phyloP scores from a whole-genome alignment of 2,113 vertebrate genomes.

The Callaeas wilsoni region DNA sequence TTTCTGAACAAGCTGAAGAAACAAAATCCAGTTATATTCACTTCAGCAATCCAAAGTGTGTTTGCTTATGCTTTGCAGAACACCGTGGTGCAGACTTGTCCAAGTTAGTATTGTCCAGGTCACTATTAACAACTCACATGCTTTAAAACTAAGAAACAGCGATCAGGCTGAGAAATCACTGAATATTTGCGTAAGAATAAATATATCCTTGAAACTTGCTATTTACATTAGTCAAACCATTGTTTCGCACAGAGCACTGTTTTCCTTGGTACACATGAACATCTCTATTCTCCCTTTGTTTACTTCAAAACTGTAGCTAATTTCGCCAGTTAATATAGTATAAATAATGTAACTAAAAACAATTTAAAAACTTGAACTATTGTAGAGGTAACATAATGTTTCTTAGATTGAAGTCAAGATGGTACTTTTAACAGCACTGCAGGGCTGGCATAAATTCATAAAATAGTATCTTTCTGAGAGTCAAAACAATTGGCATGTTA shows the following conservation, averaged over 20 bases:
- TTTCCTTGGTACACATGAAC: background rate
- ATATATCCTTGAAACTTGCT: background rate
- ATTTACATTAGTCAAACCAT: background rate
- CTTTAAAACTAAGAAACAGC: background rate
- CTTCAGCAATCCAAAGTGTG: background rate
- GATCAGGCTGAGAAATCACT: background rate
- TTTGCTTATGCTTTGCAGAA: background rate
- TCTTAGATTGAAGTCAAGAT: background rate
- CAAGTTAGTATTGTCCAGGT: background rate
- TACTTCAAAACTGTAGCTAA: background rate
- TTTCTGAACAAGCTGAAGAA: background rate
- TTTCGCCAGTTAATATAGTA: background rate
- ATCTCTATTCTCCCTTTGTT: background rate
- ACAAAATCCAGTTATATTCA: background rate
- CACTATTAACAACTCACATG: background rate
- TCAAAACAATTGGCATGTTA: background rate
- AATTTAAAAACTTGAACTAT: background rate
- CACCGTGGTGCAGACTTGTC: background rate
- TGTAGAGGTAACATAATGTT: background rate
- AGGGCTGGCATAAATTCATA: background rate
- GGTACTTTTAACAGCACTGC: background rate
- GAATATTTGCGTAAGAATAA: background rate
- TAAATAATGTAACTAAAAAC: background rate
- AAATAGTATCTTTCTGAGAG: background rate
- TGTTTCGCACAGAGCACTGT: background rate